These are phyloP conservation scores for Myxocyprinus asiaticus DNA, from an alignment of 2,113 vertebrate species.

Conservation along the genomic window DNA sequence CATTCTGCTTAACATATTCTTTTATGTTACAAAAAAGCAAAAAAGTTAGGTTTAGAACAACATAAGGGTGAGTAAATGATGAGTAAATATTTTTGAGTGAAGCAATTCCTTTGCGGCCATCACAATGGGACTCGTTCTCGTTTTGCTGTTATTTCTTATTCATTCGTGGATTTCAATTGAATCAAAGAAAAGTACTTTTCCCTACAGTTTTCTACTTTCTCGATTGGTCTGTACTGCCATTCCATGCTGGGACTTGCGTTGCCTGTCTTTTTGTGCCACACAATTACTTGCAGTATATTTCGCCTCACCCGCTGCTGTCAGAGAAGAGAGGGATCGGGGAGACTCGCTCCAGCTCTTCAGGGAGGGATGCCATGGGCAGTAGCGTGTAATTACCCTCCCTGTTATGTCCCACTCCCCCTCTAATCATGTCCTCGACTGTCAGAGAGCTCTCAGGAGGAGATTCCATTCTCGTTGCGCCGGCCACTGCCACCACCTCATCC, in stretches of 20 bases:
- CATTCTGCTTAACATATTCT: too few relatives aligned
- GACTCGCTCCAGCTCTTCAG: constrained; percentile 55
- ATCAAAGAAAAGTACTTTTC: not conserved
- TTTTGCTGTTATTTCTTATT: constrained; percentile 6
- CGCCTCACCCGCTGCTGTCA: constrained; percentile 1
- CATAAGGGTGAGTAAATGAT: too few relatives aligned
- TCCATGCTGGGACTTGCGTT: constrained; percentile 11
- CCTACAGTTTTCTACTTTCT: not conserved
- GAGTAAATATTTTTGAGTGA: too few relatives aligned
- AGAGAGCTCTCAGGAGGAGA: constrained; percentile 45
- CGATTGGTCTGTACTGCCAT: not conserved
- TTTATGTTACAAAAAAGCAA: too few relatives aligned
- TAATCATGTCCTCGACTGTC: constrained; percentile 62
- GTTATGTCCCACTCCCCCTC: constrained; percentile 42
- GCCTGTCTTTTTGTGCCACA: constrained; percentile 14
- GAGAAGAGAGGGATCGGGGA: constrained; percentile 44
- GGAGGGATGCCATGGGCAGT: constrained; percentile 52
- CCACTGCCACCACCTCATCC: not conserved
- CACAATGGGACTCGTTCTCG: constrained; percentile 1
- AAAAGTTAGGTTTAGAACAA: too few relatives aligned
- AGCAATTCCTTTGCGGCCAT: not conserved
- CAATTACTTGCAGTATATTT: not conserved
- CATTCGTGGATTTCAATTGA: constrained; percentile 31
- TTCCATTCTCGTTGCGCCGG: not conserved
- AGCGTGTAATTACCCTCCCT: constrained; percentile 60